These are phyloP conservation scores for Clavelina lepadiformis DNA, from an alignment of 23 tunicate species.

Conservation along the genomic window DNA sequence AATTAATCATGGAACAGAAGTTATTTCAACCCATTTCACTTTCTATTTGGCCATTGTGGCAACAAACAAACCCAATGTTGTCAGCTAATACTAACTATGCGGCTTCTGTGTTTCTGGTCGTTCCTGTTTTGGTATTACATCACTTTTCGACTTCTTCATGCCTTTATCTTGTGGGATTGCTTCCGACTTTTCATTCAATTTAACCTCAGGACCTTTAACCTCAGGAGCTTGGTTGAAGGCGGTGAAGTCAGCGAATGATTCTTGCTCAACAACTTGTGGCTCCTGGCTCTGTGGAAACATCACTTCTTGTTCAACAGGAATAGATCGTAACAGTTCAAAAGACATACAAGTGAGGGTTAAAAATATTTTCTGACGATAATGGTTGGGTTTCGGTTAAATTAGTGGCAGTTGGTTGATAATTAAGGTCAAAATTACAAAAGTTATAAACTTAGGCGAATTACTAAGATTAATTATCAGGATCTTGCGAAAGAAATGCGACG, in stretches of 20 bases:
- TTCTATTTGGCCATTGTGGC: neutral
- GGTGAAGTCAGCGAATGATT: constrained; percentile 41
- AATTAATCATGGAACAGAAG: too few species aligned
- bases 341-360: too few species aligned
- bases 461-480: too few species aligned
- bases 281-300: neutral
- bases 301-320: neutral
- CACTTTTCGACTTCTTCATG: neutral
- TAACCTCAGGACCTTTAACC: neutral
- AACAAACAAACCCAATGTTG: neutral
- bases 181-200: neutral
- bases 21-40: too few species aligned
- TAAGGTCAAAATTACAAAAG: too few species aligned
- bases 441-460: too few species aligned
- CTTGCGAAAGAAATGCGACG: too few species aligned
- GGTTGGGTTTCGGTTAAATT: too few species aligned
- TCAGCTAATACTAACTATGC: neutral
- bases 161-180: neutral
- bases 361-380: too few species aligned
- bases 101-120: neutral
- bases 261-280: neutral
- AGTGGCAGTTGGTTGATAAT: too few species aligned
- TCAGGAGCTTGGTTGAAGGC: constrained; percentile 12
- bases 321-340: neutral
- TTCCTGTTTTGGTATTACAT: neutral